phyloP scores from a whole-genome alignment of 2,113 vertebrate species.

The Crotalus tigris region DNA sequence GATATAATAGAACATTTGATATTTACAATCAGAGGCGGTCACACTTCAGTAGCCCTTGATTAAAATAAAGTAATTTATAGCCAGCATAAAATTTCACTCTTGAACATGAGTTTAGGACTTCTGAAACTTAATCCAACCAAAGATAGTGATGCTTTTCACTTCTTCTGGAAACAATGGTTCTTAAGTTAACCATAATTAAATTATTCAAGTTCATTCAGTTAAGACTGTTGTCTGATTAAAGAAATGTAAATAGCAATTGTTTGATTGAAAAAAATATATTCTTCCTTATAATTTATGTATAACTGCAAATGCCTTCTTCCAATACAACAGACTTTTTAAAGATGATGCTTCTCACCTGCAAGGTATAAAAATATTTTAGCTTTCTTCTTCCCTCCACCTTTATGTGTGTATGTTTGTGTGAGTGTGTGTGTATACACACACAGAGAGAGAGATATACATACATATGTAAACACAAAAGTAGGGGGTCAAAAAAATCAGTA shows the following conservation, averaged over 20 bases:
- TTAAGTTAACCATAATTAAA: not conserved
- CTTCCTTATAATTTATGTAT: not conserved
- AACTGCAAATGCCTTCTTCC: not conserved
- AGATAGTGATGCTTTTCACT: not conserved
- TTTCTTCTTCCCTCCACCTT: not conserved
- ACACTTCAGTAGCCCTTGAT: not conserved
- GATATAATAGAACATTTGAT: conserved; percentile 1
- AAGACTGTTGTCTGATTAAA: not conserved
- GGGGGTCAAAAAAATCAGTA: not conserved
- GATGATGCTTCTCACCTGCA: not conserved
- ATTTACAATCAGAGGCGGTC: not conserved
- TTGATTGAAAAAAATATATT: not conserved
- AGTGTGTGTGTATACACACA: not conserved
- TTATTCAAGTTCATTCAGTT: not conserved
- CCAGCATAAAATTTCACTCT: not conserved
- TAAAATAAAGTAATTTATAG: not conserved
- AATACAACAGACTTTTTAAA: not conserved
- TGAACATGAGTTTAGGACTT: not conserved
- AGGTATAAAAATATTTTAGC: not conserved
- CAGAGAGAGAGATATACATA: not conserved
- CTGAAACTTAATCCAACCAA: not conserved
- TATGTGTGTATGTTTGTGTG: not conserved
- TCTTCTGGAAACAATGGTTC: not conserved
- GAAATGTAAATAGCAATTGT: not conserved
- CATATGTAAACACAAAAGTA: not conserved